These are phyloP conservation scores for Hippocampus zosterae DNA, from an alignment of 2,113 vertebrate genomes.

Conservation along the genomic window DNA sequence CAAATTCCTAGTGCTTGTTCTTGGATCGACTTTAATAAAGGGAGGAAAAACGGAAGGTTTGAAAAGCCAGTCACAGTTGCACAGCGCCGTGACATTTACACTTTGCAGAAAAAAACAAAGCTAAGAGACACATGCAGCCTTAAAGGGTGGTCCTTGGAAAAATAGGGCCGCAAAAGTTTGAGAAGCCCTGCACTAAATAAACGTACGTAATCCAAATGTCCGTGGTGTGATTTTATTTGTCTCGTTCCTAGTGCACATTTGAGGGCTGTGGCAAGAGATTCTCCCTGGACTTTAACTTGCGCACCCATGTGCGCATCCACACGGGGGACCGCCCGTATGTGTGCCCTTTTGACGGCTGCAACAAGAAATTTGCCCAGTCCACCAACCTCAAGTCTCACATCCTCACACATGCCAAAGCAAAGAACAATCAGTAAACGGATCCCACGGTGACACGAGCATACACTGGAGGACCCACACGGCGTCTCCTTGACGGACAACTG, in stretches of 20 bases:
- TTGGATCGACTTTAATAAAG: no score
- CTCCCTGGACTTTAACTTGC: conserved; percentile 99
- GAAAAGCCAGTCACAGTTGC: no score
- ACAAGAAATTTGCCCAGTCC: conserved; percentile 99
- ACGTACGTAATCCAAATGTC: neutral
- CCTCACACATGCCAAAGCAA: conserved; percentile 99
- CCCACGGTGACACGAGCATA: conserved; percentile 8
- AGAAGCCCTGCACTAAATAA: neutral
- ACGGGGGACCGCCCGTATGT: conserved; percentile 98
- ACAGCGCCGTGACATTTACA: no score
- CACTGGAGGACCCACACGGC: conserved; percentile 32
- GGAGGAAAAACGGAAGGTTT: no score
- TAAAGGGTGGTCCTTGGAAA: no score
- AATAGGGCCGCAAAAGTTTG: neutral
- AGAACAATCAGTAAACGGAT: conserved; percentile 98
- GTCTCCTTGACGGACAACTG: conserved; percentile 25
- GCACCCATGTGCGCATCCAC: conserved; percentile 97
- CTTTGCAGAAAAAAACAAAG: no score
- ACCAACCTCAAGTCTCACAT: conserved; percentile 99
- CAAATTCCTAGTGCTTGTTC: no score
- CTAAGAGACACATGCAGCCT: no score
- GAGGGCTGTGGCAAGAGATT: conserved; percentile 98
- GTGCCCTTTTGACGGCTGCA: conserved; percentile 98
- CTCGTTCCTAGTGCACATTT: conserved; percentile 83
- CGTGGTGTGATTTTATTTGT: neutral